phyloP scores from a whole-genome alignment of 1,140 invertebrate species.

The Theocolax elegans region DNA sequence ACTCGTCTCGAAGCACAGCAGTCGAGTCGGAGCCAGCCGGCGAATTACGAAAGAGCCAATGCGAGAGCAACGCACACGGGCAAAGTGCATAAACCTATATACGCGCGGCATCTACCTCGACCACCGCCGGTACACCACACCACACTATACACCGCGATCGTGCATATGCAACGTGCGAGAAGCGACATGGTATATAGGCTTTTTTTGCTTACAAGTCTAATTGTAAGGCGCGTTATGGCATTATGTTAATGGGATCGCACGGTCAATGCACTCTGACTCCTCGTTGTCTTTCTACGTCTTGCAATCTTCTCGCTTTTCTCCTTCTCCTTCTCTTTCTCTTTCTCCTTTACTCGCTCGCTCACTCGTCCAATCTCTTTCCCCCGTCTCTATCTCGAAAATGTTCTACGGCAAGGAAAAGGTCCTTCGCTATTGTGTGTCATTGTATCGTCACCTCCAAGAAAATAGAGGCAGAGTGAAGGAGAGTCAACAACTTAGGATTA shows the following conservation, averaged over 20 bases:
- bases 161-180: too few relatives aligned
- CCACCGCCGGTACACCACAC: too few relatives aligned
- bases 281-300: too few relatives aligned
- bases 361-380: neutral
- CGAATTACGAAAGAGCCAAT: slow-evolving; percentile 9
- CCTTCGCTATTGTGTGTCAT: slow-evolving; percentile 1
- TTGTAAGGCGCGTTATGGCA: slow-evolving; percentile 50
- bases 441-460: neutral
- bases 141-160: too few relatives aligned
- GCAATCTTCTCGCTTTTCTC: too few relatives aligned
- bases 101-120: too few relatives aligned
- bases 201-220: slow-evolving; percentile 12
- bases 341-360: slow-evolving; percentile 38
- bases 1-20: too few relatives aligned
- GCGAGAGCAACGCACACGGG: neutral
- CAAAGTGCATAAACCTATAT: neutral
- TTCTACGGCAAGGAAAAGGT: neutral
- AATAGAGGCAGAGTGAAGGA: neutral
- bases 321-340: too few relatives aligned
- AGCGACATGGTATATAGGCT: neutral
- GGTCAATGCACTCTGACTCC: slow-evolving; percentile 54
- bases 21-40: too few relatives aligned
- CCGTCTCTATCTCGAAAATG: neutral
- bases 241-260: slow-evolving; percentile 56
- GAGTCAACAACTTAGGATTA: neutral